Evolutionary conservation across 2,113 vertebrate genomes (phyloP).

Genomic region (Numenius arquata): DNA sequence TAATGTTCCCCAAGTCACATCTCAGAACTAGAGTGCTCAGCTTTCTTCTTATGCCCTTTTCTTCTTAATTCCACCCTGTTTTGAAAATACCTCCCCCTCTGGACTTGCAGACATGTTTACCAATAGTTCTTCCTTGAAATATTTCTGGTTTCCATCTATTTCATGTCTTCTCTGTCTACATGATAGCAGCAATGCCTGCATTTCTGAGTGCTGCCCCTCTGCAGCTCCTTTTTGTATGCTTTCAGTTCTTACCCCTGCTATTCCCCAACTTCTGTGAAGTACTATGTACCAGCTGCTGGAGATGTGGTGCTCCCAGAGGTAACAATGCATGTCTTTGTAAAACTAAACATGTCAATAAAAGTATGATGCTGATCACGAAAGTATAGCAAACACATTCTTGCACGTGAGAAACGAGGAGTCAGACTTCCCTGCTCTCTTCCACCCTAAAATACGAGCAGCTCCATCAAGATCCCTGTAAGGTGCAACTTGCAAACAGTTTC

Average conservation of each 20-base stretch:
- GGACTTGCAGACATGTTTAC: not conserved
- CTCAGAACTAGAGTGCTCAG: not conserved
- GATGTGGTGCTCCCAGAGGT: not conserved
- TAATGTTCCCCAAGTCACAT: not conserved
- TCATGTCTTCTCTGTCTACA: not conserved
- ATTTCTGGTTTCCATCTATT: not conserved
- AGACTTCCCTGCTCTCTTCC: rapidly evolving
- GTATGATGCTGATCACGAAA: too few relatives aligned
- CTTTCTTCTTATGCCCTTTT: not conserved
- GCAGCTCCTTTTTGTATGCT: not conserved
- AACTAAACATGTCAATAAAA: not conserved
- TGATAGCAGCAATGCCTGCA: not conserved
- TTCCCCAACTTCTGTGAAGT: not conserved
- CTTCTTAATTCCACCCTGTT: not conserved
- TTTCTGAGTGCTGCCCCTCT: not conserved
- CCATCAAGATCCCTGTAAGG: not conserved
- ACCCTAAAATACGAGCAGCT: not conserved
- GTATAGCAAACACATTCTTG: not conserved
- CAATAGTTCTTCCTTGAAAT: not conserved
- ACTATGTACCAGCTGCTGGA: not conserved
- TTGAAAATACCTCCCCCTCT: not conserved
- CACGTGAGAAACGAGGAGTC: rapidly evolving
- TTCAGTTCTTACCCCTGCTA: not conserved
- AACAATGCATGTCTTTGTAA: not conserved
- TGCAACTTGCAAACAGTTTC: too few relatives aligned